These are phyloP conservation scores for Mesoligia furuncula DNA, from an alignment of 2,888 invertebrate genomes.

Conservation along the genomic window DNA sequence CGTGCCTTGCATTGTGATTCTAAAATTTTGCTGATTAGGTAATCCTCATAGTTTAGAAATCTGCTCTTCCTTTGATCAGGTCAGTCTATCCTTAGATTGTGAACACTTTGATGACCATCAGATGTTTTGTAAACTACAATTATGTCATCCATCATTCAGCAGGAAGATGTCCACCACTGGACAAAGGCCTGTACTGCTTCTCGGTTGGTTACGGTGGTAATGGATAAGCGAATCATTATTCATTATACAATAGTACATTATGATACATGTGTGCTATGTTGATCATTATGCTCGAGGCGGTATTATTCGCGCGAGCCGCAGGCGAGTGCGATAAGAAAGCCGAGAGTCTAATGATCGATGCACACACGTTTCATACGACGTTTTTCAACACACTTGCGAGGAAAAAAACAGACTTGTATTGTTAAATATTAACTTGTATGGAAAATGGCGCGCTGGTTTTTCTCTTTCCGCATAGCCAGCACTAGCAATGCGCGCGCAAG, in stretches of 20 bases:
- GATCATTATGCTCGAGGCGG: too few relatives aligned
- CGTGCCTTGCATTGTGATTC: slow-evolving; percentile 77
- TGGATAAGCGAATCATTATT: neutral
- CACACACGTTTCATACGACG: too few relatives aligned
- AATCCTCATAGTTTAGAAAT: slow-evolving; percentile 74
- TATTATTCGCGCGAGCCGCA: too few relatives aligned
- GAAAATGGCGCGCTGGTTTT: too few relatives aligned
- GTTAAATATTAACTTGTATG: too few relatives aligned
- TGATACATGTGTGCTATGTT: too few relatives aligned
- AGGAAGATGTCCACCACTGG: neutral
- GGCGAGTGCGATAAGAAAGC: too few relatives aligned
- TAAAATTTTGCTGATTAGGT: slow-evolving; percentile 73
- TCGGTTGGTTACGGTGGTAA: neutral
- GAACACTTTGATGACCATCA: neutral
- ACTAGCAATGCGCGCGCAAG: too few relatives aligned
- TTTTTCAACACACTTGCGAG: too few relatives aligned
- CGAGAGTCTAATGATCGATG: too few relatives aligned
- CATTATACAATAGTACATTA: neutral
- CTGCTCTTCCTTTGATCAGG: slow-evolving; percentile 56
- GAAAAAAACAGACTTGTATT: too few relatives aligned
- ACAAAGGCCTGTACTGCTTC: neutral
- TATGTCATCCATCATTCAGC: neutral
- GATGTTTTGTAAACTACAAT: neutral
- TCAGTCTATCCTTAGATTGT: slow-evolving; percentile 22
- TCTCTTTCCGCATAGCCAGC: too few relatives aligned